Evolutionary conservation across 2,797 vertebrate species (phyloP).

Genomic region (Cuculus canorus): DNA sequence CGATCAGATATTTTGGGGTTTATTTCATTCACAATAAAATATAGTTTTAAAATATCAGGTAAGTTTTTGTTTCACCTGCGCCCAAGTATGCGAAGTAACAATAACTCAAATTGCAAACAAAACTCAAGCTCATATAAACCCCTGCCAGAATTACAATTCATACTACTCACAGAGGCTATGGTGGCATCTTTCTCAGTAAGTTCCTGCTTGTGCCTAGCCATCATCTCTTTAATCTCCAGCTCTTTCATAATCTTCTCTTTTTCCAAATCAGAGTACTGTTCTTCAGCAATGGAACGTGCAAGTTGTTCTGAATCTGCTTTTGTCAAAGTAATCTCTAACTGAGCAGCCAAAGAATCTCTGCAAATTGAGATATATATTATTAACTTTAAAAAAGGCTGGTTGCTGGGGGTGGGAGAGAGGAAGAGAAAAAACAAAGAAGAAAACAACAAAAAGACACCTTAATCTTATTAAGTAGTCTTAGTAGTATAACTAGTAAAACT

Average conservation of each 20-base stretch:
- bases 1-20: accelerated
- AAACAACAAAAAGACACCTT: not conserved
- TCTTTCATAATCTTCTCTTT: constrained; percentile 99
- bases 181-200: constrained; percentile 93
- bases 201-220: constrained; percentile 92
- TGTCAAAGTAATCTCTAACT: constrained; percentile 92
- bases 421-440: not conserved
- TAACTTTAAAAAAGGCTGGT: not conserved
- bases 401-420: not conserved
- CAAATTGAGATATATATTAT: not conserved
- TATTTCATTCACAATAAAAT: not conserved
- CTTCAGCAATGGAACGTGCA: constrained; percentile 94
- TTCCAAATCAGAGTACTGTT: constrained; percentile 94
- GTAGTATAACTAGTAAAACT: not conserved
- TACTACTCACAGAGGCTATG: constrained; percentile 88
- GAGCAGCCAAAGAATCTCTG: constrained; percentile 90
- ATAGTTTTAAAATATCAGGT: not conserved
- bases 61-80: not conserved
- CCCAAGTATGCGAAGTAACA: not conserved
- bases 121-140: not conserved
- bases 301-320: constrained; percentile 95
- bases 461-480: not conserved
- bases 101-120: not conserved
- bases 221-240: constrained; percentile 97
- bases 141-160: not conserved